Percentiles rank a stretch among this genome's conserved stretches.
Evolutionary conservation across 2,113 vertebrate species (phyloP).

Genomic region (Crypturellus undulatus): DNA sequence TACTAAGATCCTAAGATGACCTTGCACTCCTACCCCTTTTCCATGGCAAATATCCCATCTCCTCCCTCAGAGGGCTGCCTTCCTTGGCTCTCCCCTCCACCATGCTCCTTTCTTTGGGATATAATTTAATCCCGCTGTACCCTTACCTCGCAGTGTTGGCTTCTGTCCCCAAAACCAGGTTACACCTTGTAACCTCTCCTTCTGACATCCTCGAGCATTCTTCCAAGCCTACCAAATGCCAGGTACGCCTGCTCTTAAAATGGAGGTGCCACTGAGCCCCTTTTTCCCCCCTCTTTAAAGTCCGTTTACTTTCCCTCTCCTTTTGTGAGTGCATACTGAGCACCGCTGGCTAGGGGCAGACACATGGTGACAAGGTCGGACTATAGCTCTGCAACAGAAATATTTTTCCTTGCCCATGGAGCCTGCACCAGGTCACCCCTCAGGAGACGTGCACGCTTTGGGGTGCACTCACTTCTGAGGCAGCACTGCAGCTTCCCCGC

Average conservation of each 20-base stretch:
- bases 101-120: not conserved
- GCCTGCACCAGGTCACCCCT: not conserved
- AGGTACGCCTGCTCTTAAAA: not conserved
- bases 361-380: not conserved
- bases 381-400: not conserved
- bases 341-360: not conserved
- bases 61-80: accelerated
- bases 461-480: not conserved
- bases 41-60: not conserved
- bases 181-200: not conserved
- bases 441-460: not conserved
- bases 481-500: not conserved
- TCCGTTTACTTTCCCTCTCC: not conserved
- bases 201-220: not conserved
- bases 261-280: not conserved
- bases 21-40: not conserved
- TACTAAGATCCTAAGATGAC: not conserved
- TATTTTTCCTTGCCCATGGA: not conserved
- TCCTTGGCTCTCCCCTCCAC: not conserved
- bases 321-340: not conserved
- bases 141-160: not conserved
- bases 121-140: not conserved
- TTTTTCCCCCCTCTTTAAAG: not conserved
- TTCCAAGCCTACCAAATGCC: not conserved
- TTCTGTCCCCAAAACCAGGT: not conserved